Evolutionary conservation across 2,888 invertebrate genomes (phyloP), one percentile per base, ranked within the genome.

Genomic region (Priocnemis perturbator): DNA sequence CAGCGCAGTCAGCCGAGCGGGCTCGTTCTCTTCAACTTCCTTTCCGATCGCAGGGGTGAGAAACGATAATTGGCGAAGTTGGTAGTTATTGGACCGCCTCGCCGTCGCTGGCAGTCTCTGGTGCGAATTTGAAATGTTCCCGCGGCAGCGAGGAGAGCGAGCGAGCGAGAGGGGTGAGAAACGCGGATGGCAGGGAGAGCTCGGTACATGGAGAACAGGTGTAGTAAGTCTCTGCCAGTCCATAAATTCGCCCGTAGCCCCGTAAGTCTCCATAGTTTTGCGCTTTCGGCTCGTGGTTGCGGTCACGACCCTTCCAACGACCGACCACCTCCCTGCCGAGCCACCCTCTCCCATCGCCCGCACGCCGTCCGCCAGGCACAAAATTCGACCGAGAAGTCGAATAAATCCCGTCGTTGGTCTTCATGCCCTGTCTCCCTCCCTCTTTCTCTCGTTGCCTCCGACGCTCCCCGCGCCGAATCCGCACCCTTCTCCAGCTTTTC

Each of bases 51-150:
- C 19, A 30, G 61, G 63, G 21, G 55, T 44, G 44, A 52, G 62
- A 62, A 64, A 74, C 69, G 71, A 78, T 78, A 78, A 78, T 78
- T 78, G 76, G 78, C 68, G 71, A 78, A 76, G 76, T 74, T 78
- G 56, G 52, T 61, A 76, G 75, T 76, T 72, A 78, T 76, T 71
- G 77, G 63, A 59, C 61, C 69, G 63, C 30, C 50, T 30, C 37
- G 30, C 61, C 64, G 64, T 57, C 21, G 57, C 57, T 52, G 72
- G 53, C 62, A 57, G 64, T 57, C 21, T 52, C 57, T 52, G 72
- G 53, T 60, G 56, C 64, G 64, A 71, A 71, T 71, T 64, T 60
- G 52, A 71, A 45, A 71, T 63, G 67, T 60, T 55, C 60, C 53
- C 50, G 52, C 64, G 47, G 30, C 23, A 19, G 63, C 21, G 57